A percentile compares a stretch with the other conserved stretches of the same genome.
phyloP scores from a whole-genome alignment of 2,113 vertebrate species.

The Pachycephala philippinensis region DNA sequence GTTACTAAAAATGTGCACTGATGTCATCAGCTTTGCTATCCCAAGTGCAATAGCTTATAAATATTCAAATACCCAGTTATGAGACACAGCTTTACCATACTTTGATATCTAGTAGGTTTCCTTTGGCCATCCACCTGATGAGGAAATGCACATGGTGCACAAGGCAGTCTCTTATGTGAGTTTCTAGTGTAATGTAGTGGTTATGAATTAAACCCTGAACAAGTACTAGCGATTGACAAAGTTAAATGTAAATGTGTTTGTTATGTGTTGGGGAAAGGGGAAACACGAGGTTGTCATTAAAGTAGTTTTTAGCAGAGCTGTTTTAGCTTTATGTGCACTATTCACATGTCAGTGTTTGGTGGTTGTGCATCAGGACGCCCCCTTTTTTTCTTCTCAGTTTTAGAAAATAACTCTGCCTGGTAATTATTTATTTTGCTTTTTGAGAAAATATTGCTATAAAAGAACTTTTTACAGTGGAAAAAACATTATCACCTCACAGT shows the following conservation, averaged over 20 bases:
- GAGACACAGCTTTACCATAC: not conserved
- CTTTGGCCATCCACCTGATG: not conserved
- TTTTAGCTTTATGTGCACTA: accelerated
- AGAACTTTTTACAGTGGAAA: not conserved
- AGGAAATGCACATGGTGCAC: not conserved
- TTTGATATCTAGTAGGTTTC: not conserved
- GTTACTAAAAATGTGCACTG: not conserved
- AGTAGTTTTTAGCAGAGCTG: not conserved
- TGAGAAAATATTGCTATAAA: not conserved
- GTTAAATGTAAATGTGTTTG: not conserved
- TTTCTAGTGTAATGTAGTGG: not conserved
- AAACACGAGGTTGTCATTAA: not conserved
- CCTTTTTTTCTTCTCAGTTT: not conserved
- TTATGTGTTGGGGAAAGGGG: not conserved
- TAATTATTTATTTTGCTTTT: not conserved
- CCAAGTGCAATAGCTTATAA: not conserved
- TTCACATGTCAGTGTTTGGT: not conserved
- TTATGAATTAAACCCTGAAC: not conserved
- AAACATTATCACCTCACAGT: not conserved
- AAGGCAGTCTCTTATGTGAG: not conserved
- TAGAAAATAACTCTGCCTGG: not conserved
- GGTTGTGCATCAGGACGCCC: not conserved
- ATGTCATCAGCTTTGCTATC: not conserved
- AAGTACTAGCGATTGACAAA: not conserved
- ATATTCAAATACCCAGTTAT: not conserved